Evolutionary conservation across 2,113 vertebrate species (phyloP), one percentile per base, ranked within the genome.

Genomic region (Peromyscus maniculatus): DNA sequence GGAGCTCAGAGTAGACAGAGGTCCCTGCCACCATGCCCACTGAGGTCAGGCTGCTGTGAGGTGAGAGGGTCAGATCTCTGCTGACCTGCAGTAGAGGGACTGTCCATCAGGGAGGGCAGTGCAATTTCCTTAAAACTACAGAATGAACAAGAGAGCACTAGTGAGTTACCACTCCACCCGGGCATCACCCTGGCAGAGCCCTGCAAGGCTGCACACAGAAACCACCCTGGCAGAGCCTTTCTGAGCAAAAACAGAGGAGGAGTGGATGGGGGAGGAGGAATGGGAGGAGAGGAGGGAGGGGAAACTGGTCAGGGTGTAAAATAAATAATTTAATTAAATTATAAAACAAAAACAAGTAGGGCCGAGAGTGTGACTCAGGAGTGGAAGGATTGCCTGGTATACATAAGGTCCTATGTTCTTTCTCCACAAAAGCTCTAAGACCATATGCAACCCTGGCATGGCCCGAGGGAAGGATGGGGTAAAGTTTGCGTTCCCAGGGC

Each of bases 1-100:
- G 5, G 33, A 69, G 24, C 5, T 7, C 0, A 5, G 24, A n/a
- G 5, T 72, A 10, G 17, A 46, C 4, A 77, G 31, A 11, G 0
- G 12, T 36, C 4, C 36, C 11, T 13, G 13, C n/a, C 12, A 6
- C 19, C n/a, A 13, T 1, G 2, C 74, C 9, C 36, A 17, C 4
- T 13, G 52, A 31, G 9, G 74, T 22, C 64, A 28, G 19, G 59
- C 79, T n/a, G n/a, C 59, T 10, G 6, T 71, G 12, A 31, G 13
- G 7, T n/a, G 6, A 89, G 66, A 7, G 26, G 31, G 22, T 52
- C 77, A 74, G 69, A 17, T 3, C 5, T 19, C 92, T 49, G 39
- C 2, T 8, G 33, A 33, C 57, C 1, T 24, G 55, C 5, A 7
- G 62, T 46, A 22, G 49, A 92, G 36, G 15, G 10, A 3, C 10